Percentiles rank a stretch among this genome's conserved stretches.
These are phyloP conservation scores for Cremastobaeus sp. DNA, from an alignment of 2,888 invertebrate species.

Conservation along the genomic window DNA sequence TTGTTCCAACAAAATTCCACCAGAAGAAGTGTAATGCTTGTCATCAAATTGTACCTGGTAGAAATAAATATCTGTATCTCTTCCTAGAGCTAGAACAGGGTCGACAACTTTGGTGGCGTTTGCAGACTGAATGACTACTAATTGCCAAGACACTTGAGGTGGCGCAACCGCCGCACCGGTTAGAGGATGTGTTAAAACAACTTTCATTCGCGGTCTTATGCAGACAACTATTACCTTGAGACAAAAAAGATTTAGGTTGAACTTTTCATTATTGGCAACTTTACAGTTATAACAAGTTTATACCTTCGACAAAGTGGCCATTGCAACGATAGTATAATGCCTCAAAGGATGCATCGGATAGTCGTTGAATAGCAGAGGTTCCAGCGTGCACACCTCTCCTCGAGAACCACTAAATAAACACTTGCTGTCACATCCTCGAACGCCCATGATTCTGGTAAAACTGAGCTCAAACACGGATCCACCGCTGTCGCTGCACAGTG, in stretches of 20 bases:
- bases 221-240: conserved; percentile 87
- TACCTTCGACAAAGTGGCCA: conserved; percentile 96
- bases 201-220: conserved; percentile 86
- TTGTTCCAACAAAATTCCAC: too few species aligned
- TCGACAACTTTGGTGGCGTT: conserved; percentile 84
- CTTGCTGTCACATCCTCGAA: conserved; percentile 91
- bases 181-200: conserved; percentile 87
- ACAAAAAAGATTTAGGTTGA: too few species aligned
- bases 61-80: conserved; percentile 91
- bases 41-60: conserved; percentile 82
- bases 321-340: conserved; percentile 89
- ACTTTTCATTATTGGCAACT: too few species aligned
- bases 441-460: conserved; percentile 92
- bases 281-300: too few species aligned
- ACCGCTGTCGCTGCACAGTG: conserved; percentile 92
- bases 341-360: conserved; percentile 84
- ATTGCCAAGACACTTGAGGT: conserved; percentile 95
- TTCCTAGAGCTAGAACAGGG: conserved; percentile 93
- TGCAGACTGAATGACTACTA: conserved; percentile 89
- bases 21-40: not conserved
- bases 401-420: conserved; percentile 98
- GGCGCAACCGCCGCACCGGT: conserved; percentile 86
- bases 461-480: conserved; percentile 97
- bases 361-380: conserved; percentile 83
- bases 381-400: conserved; percentile 92